phyloP scores from a whole-genome alignment of 2,888 invertebrate genomes.

The Hermaeophaga mercurialis region DNA sequence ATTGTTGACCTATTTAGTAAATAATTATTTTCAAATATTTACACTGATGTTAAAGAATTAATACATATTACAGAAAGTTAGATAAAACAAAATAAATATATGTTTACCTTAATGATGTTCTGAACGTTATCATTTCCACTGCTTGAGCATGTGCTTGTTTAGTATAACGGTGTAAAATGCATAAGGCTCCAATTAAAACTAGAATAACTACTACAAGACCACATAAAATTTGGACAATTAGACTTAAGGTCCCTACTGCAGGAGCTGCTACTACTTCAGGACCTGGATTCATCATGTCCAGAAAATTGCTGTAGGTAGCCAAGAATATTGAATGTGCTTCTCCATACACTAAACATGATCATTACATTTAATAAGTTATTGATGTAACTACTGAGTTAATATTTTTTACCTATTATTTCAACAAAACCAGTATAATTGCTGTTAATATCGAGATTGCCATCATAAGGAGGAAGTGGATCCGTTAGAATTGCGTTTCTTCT shows the following conservation, averaged over 20 bases:
- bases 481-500: conserved; percentile 48
- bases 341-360: conserved; percentile 61
- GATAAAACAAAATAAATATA: too few species aligned
- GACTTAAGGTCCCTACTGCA: conserved; percentile 60
- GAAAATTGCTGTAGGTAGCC: conserved; percentile 76
- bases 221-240: conserved; percentile 72
- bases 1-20: too few species aligned
- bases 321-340: conserved; percentile 56
- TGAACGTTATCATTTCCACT: conserved; percentile 70
- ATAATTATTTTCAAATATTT: too few species aligned
- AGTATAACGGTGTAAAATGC: conserved; percentile 68
- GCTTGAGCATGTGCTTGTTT: conserved; percentile 69
- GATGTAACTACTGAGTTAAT: conserved; percentile 3
- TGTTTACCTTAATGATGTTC: conserved; percentile 68
- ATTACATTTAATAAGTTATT: too few species aligned
- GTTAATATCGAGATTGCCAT: conserved; percentile 75
- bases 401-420: conserved; percentile 68
- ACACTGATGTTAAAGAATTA: too few species aligned
- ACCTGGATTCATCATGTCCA: conserved; percentile 75
- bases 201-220: conserved; percentile 68
- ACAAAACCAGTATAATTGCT: conserved; percentile 87
- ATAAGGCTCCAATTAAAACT: conserved; percentile 66
- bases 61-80: too few species aligned
- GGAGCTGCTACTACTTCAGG: conserved; percentile 58
- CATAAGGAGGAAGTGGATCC: conserved; percentile 61